phyloP scores from a whole-genome alignment of 2,797 vertebrate genomes.

The Parotocinclus haroldoi region DNA sequence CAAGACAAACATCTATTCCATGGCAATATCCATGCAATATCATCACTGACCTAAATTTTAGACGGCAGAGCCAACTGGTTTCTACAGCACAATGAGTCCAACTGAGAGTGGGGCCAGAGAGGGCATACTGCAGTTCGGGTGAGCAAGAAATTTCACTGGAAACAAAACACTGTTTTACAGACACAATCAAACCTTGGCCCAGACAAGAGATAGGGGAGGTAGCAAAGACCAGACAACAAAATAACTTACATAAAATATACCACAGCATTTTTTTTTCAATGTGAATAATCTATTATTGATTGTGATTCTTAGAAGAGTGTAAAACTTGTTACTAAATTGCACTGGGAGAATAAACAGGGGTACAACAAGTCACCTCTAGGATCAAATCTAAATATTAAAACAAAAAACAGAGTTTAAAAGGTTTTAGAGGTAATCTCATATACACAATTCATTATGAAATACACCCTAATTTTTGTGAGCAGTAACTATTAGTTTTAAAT shows the following conservation, averaged over 20 bases:
- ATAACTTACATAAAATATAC: not conserved
- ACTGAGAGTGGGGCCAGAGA: constrained; percentile 23
- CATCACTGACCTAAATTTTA: constrained; percentile 48
- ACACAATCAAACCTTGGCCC: not conserved
- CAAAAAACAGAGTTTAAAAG: no score
- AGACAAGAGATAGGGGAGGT: not conserved
- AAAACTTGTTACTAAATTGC: no score
- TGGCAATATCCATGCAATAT: not conserved
- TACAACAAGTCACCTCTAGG: no score
- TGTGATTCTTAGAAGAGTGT: not conserved
- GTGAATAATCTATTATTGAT: not conserved
- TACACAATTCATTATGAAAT: no score
- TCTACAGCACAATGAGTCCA: constrained; percentile 37
- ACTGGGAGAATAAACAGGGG: no score
- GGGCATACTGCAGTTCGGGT: constrained; percentile 25
- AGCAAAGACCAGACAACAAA: not conserved
- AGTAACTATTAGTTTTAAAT: no score
- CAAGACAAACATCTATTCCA: constrained; percentile 33
- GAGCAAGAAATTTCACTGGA: not conserved
- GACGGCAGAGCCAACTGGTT: constrained; percentile 35
- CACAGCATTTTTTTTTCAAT: not conserved
- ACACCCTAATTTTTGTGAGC: no score
- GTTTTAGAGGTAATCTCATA: no score
- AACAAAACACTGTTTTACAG: constrained; percentile 1
- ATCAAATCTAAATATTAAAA: no score